Base-by-base conservation (phyloP, 2,888 invertebrate species). In the Amphipoea oculea region DNA sequence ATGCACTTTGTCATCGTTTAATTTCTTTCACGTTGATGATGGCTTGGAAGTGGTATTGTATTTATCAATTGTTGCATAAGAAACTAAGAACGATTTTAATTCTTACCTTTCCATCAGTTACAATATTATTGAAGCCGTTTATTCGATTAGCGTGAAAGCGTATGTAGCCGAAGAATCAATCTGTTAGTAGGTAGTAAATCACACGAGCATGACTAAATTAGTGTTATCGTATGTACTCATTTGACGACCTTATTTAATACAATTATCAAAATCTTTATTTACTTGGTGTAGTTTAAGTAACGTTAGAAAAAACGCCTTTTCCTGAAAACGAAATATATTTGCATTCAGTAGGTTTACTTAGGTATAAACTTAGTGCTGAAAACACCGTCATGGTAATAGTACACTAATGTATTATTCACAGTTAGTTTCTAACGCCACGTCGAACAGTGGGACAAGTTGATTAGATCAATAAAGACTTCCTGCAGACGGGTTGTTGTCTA, bases 381-480 rank as follows among this genome's bases (percentile, higher is more conserved):
- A 86, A 60, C 42, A 42, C 12, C 23, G 62, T 23, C 72, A 77
- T 76, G 72, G 69, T 66, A 85, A 77, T 76, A 54, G n/a, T 29
- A 67, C 57, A 68, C 51, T 66, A 68, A 72, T 60, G 75, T 51
- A 66, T 62, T 68, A 66, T 84, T 76, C 29, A 85, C 88, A 81
- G 77, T 75, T 78, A 67, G 68, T 73, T 76, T 79, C 87, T 71
- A 85, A 74, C 63, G 45, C 29, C 54, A 78, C 83, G 51, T 74
- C n/a, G 68, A 82, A 76, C 82, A 80, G 84, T 82, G 75, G 71
- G 76, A 83, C 87, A 87, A 86, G 82, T 86, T 84, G 81, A 87
- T 84, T 88, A 89, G 88, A 92, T 92, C 91, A 89, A 92, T 91
- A 90, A 87, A 86, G 86, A 90, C 88, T 90, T 90, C 90, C 90